A percentile compares a stretch with the other conserved stretches of the same genome.
Evolutionary conservation across 2,888 invertebrate genomes (phyloP).

Genomic region (Epsilonema sp.): DNA sequence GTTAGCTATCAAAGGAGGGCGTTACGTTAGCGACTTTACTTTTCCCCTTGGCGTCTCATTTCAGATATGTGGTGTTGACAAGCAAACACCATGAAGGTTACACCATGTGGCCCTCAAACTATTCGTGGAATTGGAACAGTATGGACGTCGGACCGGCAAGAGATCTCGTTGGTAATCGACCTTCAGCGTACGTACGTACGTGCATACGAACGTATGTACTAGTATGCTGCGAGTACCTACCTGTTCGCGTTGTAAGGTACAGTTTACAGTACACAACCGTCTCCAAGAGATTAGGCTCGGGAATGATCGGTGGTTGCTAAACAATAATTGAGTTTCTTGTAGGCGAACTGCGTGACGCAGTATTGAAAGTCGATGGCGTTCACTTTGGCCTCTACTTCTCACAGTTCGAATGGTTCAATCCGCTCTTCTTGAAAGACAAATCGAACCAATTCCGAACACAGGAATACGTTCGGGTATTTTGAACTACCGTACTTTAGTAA

Average conservation of each 20-base stretch:
- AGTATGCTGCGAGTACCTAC: too few relatives aligned
- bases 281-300: too few relatives aligned
- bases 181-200: too few relatives aligned
- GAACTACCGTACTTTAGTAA: too few relatives aligned
- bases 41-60: too few relatives aligned
- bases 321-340: not conserved
- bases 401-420: constrained; percentile 34
- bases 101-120: constrained; percentile 58
- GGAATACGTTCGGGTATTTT: constrained; percentile 45
- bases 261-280: too few relatives aligned
- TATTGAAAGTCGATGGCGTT: constrained; percentile 28
- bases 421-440: constrained; percentile 36
- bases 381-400: constrained; percentile 36
- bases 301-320: too few relatives aligned
- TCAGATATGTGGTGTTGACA: constrained; percentile 56
- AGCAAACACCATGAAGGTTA: constrained; percentile 75
- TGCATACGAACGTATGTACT: too few relatives aligned
- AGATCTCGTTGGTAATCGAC: constrained; percentile 50
- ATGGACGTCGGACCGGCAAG: constrained; percentile 53
- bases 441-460: constrained; percentile 42
- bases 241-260: too few relatives aligned
- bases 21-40: too few relatives aligned
- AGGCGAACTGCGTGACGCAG: constrained; percentile 2
- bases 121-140: constrained; percentile 65
- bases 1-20: too few relatives aligned